Percentiles rank a stretch among this genome's conserved stretches.
These are phyloP conservation scores for Teleiodes luculella DNA, from an alignment of 2,888 invertebrate species.

Conservation along the genomic window DNA sequence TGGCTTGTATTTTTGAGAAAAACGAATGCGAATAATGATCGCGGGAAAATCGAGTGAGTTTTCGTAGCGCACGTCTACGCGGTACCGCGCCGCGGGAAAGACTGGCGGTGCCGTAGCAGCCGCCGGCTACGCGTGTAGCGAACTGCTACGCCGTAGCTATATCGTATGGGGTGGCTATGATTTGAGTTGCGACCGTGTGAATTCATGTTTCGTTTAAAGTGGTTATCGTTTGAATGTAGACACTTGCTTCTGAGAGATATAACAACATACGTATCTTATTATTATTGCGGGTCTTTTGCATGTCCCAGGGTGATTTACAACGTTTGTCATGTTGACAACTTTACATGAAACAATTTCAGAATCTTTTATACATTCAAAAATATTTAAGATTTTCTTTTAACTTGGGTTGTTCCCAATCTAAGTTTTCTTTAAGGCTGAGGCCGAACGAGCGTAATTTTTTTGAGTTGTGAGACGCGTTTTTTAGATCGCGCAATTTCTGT, in stretches of 20 bases:
- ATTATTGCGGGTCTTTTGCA: too few species aligned
- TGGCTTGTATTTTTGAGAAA: conserved; percentile 21
- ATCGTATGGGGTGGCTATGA: conserved; percentile 30
- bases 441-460: too few species aligned
- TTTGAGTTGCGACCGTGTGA: conserved; percentile 39
- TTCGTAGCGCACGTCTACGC: conserved; percentile 56
- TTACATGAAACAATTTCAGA: too few species aligned
- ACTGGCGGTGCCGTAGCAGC: conserved; percentile 73
- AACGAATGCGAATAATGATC: conserved; percentile 30
- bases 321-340: too few species aligned
- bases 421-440: too few species aligned
- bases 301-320: too few species aligned
- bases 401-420: too few species aligned
- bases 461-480: too few species aligned
- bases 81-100: conserved; percentile 51
- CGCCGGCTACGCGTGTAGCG: conserved; percentile 61
- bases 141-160: conserved; percentile 42
- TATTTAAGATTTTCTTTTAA: too few species aligned
- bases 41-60: conserved; percentile 28
- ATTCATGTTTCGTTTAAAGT: conserved; percentile 35
- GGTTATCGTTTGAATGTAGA: conserved; percentile 22
- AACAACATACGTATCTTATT: too few species aligned
- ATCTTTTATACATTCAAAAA: too few species aligned
- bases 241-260: background rate
- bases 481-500: too few species aligned